phyloP scores from a whole-genome alignment of 2,113 vertebrate genomes.

The Epinephelus moara region DNA sequence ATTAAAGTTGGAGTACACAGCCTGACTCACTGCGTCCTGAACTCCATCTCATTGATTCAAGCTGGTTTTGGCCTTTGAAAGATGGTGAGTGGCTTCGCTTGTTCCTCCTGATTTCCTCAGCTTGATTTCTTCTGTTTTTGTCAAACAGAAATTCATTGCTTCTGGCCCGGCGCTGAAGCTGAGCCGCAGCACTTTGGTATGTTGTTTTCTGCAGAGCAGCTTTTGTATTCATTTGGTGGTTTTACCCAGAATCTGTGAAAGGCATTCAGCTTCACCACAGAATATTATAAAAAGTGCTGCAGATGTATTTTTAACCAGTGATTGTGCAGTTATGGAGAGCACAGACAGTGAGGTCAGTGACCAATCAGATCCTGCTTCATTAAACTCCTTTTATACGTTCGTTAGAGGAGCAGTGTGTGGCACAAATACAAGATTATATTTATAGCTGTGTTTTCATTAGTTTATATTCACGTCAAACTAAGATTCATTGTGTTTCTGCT shows the following conservation, averaged over 20 bases:
- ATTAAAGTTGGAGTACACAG: constrained; percentile 49
- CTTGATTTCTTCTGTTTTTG: constrained; percentile 42
- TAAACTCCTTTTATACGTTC: too few relatives aligned
- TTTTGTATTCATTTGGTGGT: constrained; percentile 68
- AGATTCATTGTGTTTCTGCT: too few relatives aligned
- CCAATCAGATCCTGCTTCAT: neutral
- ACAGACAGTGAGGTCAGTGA: constrained; percentile 46
- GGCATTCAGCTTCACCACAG: constrained; percentile 54
- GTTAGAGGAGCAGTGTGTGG: too few relatives aligned
- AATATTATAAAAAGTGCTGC: constrained; percentile 48
- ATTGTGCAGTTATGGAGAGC: constrained; percentile 35
- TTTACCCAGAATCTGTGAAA: constrained; percentile 58
- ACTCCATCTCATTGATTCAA: constrained; percentile 30
- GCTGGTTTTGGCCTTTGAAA: constrained; percentile 35
- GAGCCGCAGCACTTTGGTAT: constrained; percentile 35
- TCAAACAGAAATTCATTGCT: constrained; percentile 40
- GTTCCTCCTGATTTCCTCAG: constrained; percentile 39
- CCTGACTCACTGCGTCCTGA: constrained; percentile 26
- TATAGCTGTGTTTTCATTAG: too few relatives aligned
- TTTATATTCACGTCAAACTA: too few relatives aligned
- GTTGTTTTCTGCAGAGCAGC: constrained; percentile 54
- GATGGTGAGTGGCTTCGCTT: constrained; percentile 71
- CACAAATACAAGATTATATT: too few relatives aligned
- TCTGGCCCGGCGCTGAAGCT: constrained; percentile 37
- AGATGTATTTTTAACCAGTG: constrained; percentile 59